Evolutionary conservation across 2,888 invertebrate species (phyloP).

Genomic region (Cheilosia variabilis): DNA sequence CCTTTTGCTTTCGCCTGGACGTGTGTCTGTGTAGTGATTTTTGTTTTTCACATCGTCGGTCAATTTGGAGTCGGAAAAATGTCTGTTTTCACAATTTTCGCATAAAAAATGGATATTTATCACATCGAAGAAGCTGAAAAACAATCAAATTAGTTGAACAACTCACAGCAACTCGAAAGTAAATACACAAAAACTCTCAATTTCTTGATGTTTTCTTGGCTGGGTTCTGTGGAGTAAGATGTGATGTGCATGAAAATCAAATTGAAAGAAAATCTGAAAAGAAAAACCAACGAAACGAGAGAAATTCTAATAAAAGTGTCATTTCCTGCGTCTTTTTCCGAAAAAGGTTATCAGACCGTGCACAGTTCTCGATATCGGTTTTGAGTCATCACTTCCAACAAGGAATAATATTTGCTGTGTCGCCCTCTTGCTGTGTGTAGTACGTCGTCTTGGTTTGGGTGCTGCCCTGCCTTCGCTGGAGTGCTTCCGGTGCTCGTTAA

Average conservation of each 20-base stretch:
- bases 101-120: conserved; percentile 44
- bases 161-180: conserved; percentile 14
- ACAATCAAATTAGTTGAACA: conserved; percentile 19
- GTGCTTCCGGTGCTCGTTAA: conserved; percentile 64
- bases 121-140: conserved; percentile 14
- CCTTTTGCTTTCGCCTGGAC: conserved; percentile 28
- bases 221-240: conserved; percentile 23
- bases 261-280: conserved; percentile 56
- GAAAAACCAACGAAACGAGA: conserved; percentile 20
- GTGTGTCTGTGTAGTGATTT: conserved; percentile 39
- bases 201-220: conserved; percentile 55
- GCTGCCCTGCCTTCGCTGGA: conserved; percentile 51
- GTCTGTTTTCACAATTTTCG: conserved; percentile 23
- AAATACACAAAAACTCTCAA: conserved; percentile 29
- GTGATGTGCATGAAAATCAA: conserved; percentile 54
- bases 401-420: conserved; percentile 21
- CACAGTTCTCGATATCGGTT: conserved; percentile 45
- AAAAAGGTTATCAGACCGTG: conserved; percentile 68
- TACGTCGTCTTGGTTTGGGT: conserved; percentile 54
- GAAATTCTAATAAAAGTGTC: conserved; percentile 64
- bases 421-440: conserved; percentile 28
- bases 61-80: conserved; percentile 42
- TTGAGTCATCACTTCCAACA: conserved; percentile 60
- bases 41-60: conserved; percentile 66
- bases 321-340: conserved; percentile 60